Base-by-base conservation (phyloP, 2,888 invertebrate genomes). In the Sinohyriopsis cumingii region DNA sequence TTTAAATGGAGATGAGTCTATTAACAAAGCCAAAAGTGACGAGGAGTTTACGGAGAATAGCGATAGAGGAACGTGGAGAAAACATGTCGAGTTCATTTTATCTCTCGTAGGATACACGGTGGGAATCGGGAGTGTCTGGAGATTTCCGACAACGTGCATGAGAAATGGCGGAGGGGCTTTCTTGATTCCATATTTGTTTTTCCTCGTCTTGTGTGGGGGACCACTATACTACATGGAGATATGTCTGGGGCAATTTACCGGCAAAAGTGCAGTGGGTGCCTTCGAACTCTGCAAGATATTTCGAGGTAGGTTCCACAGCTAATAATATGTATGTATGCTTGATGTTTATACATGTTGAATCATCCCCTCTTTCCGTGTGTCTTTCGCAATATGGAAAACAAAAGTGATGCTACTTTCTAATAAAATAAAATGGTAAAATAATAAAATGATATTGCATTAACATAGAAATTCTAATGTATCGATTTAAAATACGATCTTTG, bases 171-270 rank as follows among this genome's bases (percentile, higher is more conserved):
- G 76, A 6, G 75, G 75, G 15, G 78, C 78, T 12, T 78, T 78
- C 56, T 67, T 78, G 5, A 78, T 78, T n/a, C 78, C 78, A 18
- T 78, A 74, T 57, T 66, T 78, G 64, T 72, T 73, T 63, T 76
- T 78, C 67, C 72, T 78, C 25, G 66, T 78, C 24, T 70, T 67
- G 19, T 61, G 68, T 19, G 78, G 78, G 5, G 72, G 74, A 55
- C 78, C 78, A 15, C 64, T 78, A 0, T 78, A 74, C 64, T 78
- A 74, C 63, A 61, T 77, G 25, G 77, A 77, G 66, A 71, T 77
- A 18, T 73, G 73, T 61, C 63, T 77, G 1, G 77, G 77, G 33
- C 77, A 77, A 61, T 77, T 77, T 67, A 64, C 71, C 9, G 77
- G 77, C 12, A 65, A 67, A 22, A 75, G 77, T 68, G 72, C 77